These are phyloP conservation scores for Troides helena DNA, from an alignment of 2,888 invertebrate species.

Conservation along the genomic window DNA sequence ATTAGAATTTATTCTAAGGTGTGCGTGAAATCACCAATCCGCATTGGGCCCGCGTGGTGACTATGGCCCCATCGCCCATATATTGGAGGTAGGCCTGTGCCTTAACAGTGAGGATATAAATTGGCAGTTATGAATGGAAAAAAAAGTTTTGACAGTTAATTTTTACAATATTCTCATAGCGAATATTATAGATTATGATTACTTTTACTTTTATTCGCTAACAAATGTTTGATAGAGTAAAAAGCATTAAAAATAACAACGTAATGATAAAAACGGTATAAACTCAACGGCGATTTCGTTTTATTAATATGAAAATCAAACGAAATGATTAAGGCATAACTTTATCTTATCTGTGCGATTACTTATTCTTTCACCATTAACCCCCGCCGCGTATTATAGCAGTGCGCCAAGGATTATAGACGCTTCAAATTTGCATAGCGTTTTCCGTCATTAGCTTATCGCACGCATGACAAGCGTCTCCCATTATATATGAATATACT, in stretches of 20 bases:
- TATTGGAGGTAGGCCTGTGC: no score
- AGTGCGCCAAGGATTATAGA: constrained; percentile 69
- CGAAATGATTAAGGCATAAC: constrained; percentile 49
- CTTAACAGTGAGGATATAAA: no score
- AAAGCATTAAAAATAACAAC: not conserved
- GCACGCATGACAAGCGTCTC: constrained; percentile 73
- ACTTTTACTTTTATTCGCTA: not conserved
- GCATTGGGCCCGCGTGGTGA: no score
- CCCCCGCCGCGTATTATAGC: constrained; percentile 62
- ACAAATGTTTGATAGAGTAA: not conserved
- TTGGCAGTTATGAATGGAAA: no score
- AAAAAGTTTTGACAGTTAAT: no score
- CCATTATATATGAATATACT: constrained; percentile 74
- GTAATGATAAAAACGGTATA: no score
- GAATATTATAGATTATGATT: not conserved
- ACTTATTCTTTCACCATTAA: constrained; percentile 65
- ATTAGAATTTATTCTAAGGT: no score
- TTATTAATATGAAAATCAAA: constrained; percentile 9
- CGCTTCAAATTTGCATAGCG: constrained; percentile 75
- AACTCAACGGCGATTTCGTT: not conserved
- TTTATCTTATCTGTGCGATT: constrained; percentile 62
- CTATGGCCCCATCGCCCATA: no score
- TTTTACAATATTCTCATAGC: not conserved
- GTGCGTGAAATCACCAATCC: no score
- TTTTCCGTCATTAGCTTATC: constrained; percentile 79